A percentile compares a stretch with the other conserved stretches of the same genome.
These are phyloP conservation scores for Tanytarsus gracilentus DNA, from an alignment of 2,888 invertebrate species.

Conservation along the genomic window DNA sequence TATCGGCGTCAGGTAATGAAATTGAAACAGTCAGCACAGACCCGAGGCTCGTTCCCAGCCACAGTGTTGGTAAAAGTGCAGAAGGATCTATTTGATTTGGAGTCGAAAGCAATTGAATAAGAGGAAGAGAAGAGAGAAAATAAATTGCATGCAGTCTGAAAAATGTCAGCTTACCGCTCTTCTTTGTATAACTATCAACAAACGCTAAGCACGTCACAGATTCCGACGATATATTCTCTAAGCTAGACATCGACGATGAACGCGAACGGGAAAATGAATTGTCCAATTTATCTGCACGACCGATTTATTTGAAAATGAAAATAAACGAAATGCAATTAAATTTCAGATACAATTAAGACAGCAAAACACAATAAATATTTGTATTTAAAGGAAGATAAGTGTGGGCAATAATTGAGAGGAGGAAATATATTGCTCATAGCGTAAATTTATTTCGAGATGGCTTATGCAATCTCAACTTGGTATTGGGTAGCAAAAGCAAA, in stretches of 20 bases:
- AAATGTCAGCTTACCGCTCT: slow-evolving; percentile 64
- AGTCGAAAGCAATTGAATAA: background rate
- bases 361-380: background rate
- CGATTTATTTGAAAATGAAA: slow-evolving; percentile 40
- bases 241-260: slow-evolving; percentile 94
- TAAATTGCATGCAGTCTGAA: background rate
- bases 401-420: too few relatives aligned
- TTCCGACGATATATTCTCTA: slow-evolving; percentile 94
- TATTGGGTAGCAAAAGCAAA: too few relatives aligned
- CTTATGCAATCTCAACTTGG: too few relatives aligned
- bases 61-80: slow-evolving; percentile 77
- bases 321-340: slow-evolving; percentile 4
- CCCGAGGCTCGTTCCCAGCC: slow-evolving; percentile 96
- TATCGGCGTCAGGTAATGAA: slow-evolving; percentile 69
- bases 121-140: background rate
- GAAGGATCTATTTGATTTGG: slow-evolving; percentile 61
- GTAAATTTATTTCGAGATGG: too few relatives aligned
- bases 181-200: slow-evolving; percentile 89
- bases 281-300: slow-evolving; percentile 91
- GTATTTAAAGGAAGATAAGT: background rate
- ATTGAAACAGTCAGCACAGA: slow-evolving; percentile 90
- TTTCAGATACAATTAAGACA: background rate
- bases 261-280: slow-evolving; percentile 92
- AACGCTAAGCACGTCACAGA: slow-evolving; percentile 93
- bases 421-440: too few relatives aligned